phyloP scores from a whole-genome alignment of 2,888 invertebrate species.

The Tenthredo livida region DNA sequence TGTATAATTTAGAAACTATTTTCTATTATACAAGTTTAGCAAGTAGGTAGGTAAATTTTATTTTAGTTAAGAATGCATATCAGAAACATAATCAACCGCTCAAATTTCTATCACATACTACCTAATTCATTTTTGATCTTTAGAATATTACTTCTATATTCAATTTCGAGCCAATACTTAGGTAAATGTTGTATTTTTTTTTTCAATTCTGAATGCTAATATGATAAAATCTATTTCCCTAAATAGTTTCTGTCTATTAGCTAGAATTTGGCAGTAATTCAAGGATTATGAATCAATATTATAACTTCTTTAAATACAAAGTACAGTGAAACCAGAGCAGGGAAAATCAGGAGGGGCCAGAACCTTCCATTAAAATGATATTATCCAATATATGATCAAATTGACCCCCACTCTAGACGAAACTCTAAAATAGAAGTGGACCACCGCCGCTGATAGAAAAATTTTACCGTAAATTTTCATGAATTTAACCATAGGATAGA shows the following conservation, averaged over 20 bases:
- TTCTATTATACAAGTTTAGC: constrained; percentile 39
- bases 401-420: neutral
- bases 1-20: constrained; percentile 37
- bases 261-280: constrained; percentile 36
- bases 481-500: constrained; percentile 62
- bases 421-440: neutral
- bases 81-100: constrained; percentile 38
- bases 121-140: constrained; percentile 23
- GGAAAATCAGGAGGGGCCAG: neutral
- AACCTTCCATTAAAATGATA: neutral
- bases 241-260: constrained; percentile 20
- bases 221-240: constrained; percentile 9
- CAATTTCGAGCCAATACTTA: constrained; percentile 17
- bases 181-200: constrained; percentile 1
- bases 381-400: neutral
- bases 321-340: neutral
- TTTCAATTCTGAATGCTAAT: neutral
- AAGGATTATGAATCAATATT: constrained; percentile 23
- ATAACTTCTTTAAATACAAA: neutral
- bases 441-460: neutral
- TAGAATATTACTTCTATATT: constrained; percentile 55
- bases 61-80: constrained; percentile 11
- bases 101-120: constrained; percentile 19
- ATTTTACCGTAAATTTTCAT: constrained; percentile 7
- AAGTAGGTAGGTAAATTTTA: constrained; percentile 2